A percentile compares a stretch with the other conserved stretches of the same genome.
Evolutionary conservation across 2,113 vertebrate genomes (phyloP).

Genomic region (Sinocyclocheilus maitianheensis): DNA sequence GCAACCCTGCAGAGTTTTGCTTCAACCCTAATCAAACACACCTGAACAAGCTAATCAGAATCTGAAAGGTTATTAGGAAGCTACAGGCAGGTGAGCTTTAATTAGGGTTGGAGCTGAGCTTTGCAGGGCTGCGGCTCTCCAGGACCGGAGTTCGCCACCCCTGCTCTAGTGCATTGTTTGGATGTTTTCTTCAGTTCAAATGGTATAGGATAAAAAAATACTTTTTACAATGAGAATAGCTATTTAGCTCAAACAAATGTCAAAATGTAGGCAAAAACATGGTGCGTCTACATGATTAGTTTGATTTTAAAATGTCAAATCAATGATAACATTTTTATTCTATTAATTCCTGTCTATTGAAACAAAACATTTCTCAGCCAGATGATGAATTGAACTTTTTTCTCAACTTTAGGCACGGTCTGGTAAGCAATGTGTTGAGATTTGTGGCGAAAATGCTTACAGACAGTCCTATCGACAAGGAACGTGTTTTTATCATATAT

Average conservation of each 20-base stretch:
- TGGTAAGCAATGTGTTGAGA: slow-evolving; percentile 79
- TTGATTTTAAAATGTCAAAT: neutral
- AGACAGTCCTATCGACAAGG: slow-evolving; percentile 66
- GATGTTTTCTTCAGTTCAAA: neutral
- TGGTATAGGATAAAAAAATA: neutral
- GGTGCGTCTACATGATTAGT: neutral
- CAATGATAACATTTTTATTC: neutral
- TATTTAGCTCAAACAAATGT: too few species aligned
- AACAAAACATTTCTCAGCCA: neutral
- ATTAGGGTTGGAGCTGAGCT: too few species aligned
- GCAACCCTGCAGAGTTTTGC: too few species aligned
- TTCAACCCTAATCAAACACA: too few species aligned
- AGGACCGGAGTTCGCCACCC: too few species aligned
- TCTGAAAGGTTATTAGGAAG: too few species aligned
- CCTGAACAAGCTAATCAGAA: too few species aligned
- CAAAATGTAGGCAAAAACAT: neutral
- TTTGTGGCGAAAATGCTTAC: slow-evolving; percentile 81
- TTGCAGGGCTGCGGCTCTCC: too few species aligned
- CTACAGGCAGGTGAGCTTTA: too few species aligned
- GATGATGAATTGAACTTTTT: neutral
- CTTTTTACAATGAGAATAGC: neutral
- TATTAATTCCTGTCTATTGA: neutral
- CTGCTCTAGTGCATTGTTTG: neutral
- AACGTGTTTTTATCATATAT: slow-evolving; percentile 82
- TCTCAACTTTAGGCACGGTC: slow-evolving; percentile 70